These are phyloP conservation scores for Petrocephalus zakoni DNA, from an alignment of 2,113 vertebrate genomes.

Conservation along the genomic window DNA sequence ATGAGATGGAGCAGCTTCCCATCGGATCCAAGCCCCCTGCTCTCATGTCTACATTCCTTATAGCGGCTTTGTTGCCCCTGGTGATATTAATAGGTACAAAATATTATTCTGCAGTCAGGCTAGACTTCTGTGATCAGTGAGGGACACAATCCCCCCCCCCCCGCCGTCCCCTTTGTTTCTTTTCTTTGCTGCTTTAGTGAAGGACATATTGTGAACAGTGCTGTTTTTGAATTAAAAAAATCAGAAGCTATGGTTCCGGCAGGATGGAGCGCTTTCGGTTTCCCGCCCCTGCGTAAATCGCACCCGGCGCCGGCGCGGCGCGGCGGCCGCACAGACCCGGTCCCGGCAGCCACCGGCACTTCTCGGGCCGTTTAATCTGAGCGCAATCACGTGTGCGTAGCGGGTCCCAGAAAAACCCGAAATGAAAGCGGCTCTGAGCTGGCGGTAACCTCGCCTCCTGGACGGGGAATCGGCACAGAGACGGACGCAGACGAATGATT, in stretches of 20 bases:
- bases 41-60: background rate
- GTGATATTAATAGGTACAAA: background rate
- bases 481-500: conserved; percentile 38
- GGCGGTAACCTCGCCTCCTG: conserved; percentile 19
- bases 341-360: conserved; percentile 8
- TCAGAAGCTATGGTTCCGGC: conserved; percentile 15
- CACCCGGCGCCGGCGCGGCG: conserved; percentile 20
- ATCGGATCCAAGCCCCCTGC: no score
- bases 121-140: no score
- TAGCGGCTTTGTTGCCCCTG: background rate
- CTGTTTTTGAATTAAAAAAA: background rate
- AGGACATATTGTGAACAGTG: background rate
- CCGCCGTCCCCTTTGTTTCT: background rate
- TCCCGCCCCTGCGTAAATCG: conserved; percentile 30
- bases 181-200: background rate
- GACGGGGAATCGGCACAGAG: background rate
- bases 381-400: conserved; percentile 28
- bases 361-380: conserved; percentile 32
- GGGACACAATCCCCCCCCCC: no score
- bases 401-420: background rate
- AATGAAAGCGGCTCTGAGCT: conserved; percentile 26
- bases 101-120: no score
- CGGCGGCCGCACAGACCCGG: conserved; percentile 17
- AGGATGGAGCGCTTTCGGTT: conserved; percentile 16
- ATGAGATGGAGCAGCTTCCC: no score